A percentile compares a stretch with the other conserved stretches of the same genome.
These are phyloP conservation scores for Hyposoter dolosus DNA, from an alignment of 2,888 invertebrate genomes.

Conservation along the genomic window DNA sequence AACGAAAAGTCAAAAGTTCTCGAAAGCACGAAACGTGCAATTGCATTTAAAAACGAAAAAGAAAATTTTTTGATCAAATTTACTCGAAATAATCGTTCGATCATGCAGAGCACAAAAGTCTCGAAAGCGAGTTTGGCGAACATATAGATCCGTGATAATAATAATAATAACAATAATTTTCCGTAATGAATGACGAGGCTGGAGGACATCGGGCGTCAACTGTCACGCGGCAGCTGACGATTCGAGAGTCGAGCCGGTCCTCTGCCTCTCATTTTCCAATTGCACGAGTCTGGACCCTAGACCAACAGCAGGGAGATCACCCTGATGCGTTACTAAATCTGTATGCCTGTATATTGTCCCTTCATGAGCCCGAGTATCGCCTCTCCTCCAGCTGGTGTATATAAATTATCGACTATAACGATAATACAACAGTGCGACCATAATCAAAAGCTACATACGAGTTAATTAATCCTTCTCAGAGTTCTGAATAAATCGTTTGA, in stretches of 20 bases:
- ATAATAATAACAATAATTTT: conserved; percentile 48
- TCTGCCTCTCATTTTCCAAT: conserved; percentile 64
- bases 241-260: conserved; percentile 32
- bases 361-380: conserved; percentile 34
- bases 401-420: conserved; percentile 14
- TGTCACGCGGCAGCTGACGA: conserved; percentile 52
- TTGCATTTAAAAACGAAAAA: neutral
- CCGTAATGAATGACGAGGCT: conserved; percentile 56
- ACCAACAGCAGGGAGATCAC: conserved; percentile 41
- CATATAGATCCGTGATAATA: conserved; percentile 1
- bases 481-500: neutral
- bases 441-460: neutral
- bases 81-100: neutral
- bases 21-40: too few species aligned
- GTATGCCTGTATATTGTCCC: conserved; percentile 12
- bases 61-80: neutral
- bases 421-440: neutral
- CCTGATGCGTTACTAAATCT: conserved; percentile 17
- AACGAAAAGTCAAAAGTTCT: neutral
- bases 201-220: conserved; percentile 46
- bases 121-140: neutral
- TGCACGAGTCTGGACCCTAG: conserved; percentile 60
- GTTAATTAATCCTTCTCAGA: neutral
- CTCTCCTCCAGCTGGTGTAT: conserved; percentile 27
- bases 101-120: neutral